Evolutionary conservation across 2,888 invertebrate genomes (phyloP), one percentile per base, ranked within the genome.

Genomic region (Epicampocera succincta): DNA sequence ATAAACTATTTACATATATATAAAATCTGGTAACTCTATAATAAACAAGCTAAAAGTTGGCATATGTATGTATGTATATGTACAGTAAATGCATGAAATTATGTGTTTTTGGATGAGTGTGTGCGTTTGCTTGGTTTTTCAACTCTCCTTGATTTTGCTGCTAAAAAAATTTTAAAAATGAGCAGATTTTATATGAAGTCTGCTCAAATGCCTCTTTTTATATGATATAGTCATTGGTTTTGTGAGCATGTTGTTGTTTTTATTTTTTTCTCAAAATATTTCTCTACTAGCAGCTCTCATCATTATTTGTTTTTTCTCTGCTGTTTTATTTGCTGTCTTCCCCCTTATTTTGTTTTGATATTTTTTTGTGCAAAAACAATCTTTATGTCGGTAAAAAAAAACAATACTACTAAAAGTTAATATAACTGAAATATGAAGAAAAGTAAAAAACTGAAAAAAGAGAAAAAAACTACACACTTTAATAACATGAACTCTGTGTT

Each of bases 401-500:
- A 65, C 38, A 48, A 66, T 50, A n/a, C 61, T 73, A 40, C 17
- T 46, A 56, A 71, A 71, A 63, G 25, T 40, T 54, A 12, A 61
- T 65, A 60, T 72, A 76, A 71, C 50, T 71, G 54, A 76, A 76
- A 71, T 65, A 65, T 72, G 66, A 74, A 74, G 58, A 82, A 73
- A 82, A 78, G 46, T 69, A 65, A 40, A 33, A 63, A 52, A 46
- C 42, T 19, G 33, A 68, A 40, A 52, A 38, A 15, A 65, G 29
- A 50, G 52, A 40, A 50, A 19, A 56, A 81, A 81, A 56, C 73
- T 71, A 78, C 78, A 82, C 74, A 68, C 29, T 77, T 69, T 68
- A 50, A 48, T 68, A 63, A 40, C 40, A 60, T 82, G 82, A 82
- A 82, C 82, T 82, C 82, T 74, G 65, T 66, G 58, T 74, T 74